Evolutionary conservation across 2,113 vertebrate genomes (phyloP), one percentile per base, ranked within the genome.

Genomic region (Bubalus kerabau): DNA sequence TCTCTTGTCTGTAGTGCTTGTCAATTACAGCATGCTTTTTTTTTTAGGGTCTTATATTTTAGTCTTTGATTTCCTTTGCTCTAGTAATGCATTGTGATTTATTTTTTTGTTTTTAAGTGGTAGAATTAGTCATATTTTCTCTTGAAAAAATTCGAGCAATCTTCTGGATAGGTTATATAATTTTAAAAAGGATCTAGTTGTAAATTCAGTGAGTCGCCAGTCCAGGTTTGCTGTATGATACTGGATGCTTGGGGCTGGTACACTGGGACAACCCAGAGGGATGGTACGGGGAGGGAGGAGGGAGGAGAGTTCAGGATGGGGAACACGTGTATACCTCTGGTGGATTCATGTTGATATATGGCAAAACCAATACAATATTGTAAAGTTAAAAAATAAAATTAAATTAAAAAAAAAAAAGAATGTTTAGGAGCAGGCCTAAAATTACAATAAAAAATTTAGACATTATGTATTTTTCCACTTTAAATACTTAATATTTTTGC

Each of bases 91-190:
- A 87, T 86, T 96, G n/a, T 57, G 26, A 91, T 91, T 50, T 67
- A n/a, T 92, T 90, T 96, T 93, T 97, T 48, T 95, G 24, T 30
- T 92, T 50, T 90, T 94, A 92, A 76, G 9, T 94, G 52, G 11
- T 90, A 92, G 28, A 92, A 89, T 90, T 90, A 86, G 81, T 89
- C 36, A 78, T 90, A 64, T 71, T 96, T 95, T 95, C 56, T 94
- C 13, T 48, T 50, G 59, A 64, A 59, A 94, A 94, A 94, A 57
- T 82, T 60, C 50, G 5, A 71, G 11, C 93, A 71, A 82, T 94
- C 4, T 97, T 87, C 84, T 92, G 30, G 8, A 62, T 89, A 82
- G 43, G 1, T 90, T 92, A 57, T 60, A 30, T 86, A 76, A 32
- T 87, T 96, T 86, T 15, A 83, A 89, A 83, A 86, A 95, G 24